Conservation (phyloP, 2,113 vertebrate genomes). For the Sinosuthora webbiana region DNA sequence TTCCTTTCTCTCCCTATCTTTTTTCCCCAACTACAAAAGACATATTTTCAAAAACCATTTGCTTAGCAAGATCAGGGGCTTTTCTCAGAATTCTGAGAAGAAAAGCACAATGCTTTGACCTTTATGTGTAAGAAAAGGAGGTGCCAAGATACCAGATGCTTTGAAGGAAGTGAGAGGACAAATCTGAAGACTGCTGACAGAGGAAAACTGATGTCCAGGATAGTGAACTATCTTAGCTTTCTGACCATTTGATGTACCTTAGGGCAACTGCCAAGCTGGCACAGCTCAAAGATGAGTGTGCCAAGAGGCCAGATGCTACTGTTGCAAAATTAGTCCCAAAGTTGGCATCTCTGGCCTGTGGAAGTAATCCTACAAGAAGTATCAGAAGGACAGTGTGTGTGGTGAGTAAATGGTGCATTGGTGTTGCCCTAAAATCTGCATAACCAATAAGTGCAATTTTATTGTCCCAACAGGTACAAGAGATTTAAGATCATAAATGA, state of each 20-base stretch:
- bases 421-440: background rate
- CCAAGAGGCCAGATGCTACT: slow-evolving; percentile 26
- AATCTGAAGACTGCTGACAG: background rate
- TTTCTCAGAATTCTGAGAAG: background rate
- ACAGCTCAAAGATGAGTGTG: background rate
- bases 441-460: background rate
- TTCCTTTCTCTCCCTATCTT: background rate
- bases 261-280: background rate
- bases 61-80: background rate
- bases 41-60: background rate
- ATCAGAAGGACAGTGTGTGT: background rate
- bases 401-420: background rate
- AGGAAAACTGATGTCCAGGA: background rate
- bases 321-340: slow-evolving; percentile 3
- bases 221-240: background rate
- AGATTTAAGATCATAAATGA: background rate
- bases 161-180: background rate
- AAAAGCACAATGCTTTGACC: background rate
- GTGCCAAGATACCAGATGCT: background rate
- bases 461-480: background rate
- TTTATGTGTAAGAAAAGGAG: background rate
- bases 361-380: background rate
- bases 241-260: background rate
- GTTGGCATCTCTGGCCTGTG: background rate
- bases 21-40: background rate